phyloP scores from a whole-genome alignment of 1,140 invertebrate genomes.

The Gonatopus flavifemur region DNA sequence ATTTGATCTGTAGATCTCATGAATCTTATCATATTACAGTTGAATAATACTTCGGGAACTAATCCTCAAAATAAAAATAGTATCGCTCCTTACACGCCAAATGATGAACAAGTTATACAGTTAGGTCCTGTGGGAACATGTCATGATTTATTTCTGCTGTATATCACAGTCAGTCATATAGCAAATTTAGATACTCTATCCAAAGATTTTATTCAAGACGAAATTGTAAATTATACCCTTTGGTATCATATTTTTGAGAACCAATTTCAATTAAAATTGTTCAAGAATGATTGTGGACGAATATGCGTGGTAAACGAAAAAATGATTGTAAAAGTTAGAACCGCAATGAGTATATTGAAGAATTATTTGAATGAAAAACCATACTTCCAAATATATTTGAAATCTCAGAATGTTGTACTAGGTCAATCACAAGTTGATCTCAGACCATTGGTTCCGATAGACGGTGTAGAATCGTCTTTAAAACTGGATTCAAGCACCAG shows the following conservation, averaged over 20 bases:
- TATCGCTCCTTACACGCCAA: slow-evolving; percentile 35
- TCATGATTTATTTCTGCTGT: slow-evolving; percentile 44
- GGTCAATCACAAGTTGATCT: slow-evolving; percentile 44
- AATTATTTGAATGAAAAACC: slow-evolving; percentile 45
- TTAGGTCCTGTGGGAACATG: slow-evolving; percentile 42
- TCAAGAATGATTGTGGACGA: slow-evolving; percentile 30
- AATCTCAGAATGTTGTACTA: slow-evolving; percentile 33
- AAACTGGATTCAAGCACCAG: slow-evolving; percentile 27
- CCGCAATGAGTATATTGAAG: slow-evolving; percentile 39
- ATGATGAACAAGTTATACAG: slow-evolving; percentile 50
- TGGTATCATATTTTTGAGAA: slow-evolving; percentile 46
- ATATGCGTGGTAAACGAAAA: slow-evolving; percentile 43
- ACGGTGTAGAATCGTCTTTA: slow-evolving; percentile 34
- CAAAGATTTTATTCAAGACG: slow-evolving; percentile 21
- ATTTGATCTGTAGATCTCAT: no score
- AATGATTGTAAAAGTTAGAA: slow-evolving; percentile 46
- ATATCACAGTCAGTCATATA: slow-evolving; percentile 35
- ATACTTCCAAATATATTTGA: slow-evolving; percentile 42
- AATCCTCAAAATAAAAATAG: slow-evolving; percentile 4
- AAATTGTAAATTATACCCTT: slow-evolving; percentile 29
- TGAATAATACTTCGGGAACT: slow-evolving; percentile 3
- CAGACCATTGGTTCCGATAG: slow-evolving; percentile 33
- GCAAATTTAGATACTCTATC: slow-evolving; percentile 38
- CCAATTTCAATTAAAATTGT: slow-evolving; percentile 40
- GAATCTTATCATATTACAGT: slow-evolving; percentile 6